These are phyloP conservation scores for Anableps anableps DNA, from an alignment of 2,797 vertebrate genomes.

Conservation along the genomic window DNA sequence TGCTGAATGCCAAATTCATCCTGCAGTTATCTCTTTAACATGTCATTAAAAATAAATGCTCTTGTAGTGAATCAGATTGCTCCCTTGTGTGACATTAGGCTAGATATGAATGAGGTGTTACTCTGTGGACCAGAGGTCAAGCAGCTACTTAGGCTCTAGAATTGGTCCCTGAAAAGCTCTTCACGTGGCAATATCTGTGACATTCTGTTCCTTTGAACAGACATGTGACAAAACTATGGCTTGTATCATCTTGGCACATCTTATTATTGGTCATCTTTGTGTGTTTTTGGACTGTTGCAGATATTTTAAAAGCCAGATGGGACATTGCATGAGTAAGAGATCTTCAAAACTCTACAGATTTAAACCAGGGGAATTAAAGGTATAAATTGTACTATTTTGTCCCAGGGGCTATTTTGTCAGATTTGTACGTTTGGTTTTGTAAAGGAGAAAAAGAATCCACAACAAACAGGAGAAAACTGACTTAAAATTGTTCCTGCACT, in stretches of 20 bases:
- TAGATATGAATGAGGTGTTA: conserved; percentile 39
- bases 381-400: neutral
- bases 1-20: conserved; percentile 46
- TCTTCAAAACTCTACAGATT: neutral
- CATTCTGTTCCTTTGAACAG: conserved; percentile 16
- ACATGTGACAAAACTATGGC: conserved; percentile 10
- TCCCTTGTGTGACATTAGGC: conserved; percentile 22
- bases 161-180: conserved; percentile 37
- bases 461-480: neutral
- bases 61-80: conserved; percentile 37
- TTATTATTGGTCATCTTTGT: neutral
- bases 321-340: neutral
- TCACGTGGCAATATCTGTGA: conserved; percentile 33
- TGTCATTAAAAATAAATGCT: conserved; percentile 39
- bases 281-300: neutral
- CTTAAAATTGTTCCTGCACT: conserved; percentile 13
- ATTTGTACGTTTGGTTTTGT: neutral
- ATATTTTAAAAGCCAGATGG: neutral
- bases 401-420: neutral
- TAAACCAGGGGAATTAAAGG: neutral
- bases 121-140: conserved; percentile 44
- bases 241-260: conserved; percentile 19
- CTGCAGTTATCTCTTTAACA: conserved; percentile 33
- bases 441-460: neutral
- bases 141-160: conserved; percentile 48